These are phyloP conservation scores for Oceanodroma leucorhoa DNA, from an alignment of 2,797 vertebrate genomes.

Conservation along the genomic window DNA sequence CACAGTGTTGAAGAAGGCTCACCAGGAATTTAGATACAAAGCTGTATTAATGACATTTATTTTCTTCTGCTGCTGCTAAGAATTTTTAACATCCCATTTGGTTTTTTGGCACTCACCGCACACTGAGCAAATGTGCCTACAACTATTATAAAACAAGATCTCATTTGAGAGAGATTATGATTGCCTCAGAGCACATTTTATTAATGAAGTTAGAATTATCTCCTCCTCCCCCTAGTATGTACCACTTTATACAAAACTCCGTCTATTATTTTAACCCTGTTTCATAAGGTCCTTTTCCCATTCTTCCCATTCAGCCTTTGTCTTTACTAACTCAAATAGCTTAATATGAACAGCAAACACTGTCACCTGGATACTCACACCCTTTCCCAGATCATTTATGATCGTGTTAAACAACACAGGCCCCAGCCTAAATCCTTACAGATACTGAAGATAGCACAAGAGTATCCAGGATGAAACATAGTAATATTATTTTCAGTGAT, in stretches of 20 bases:
- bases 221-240: not conserved
- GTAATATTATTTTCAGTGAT: not conserved
- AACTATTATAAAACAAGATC: not conserved
- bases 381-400: not conserved
- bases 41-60: not conserved
- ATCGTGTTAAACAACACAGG: not conserved
- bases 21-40: not conserved
- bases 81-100: not conserved
- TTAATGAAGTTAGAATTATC: not conserved
- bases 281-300: not conserved
- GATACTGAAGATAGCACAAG: not conserved
- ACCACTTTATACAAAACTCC: not conserved
- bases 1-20: not conserved
- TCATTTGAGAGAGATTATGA: not conserved
- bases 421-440: not conserved
- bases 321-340: not conserved
- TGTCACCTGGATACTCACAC: not conserved
- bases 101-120: not conserved
- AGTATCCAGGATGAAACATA: not conserved
- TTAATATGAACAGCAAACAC: not conserved
- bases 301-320: not conserved
- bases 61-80: not conserved
- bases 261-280: not conserved
- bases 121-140: not conserved
- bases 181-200: not conserved